A percentile compares a stretch with the other conserved stretches of the same genome.
These are phyloP conservation scores for Cassiopea andromeda DNA, from an alignment of 30 jellyfish, hydroid and myxozoan species.

Conservation along the genomic window DNA sequence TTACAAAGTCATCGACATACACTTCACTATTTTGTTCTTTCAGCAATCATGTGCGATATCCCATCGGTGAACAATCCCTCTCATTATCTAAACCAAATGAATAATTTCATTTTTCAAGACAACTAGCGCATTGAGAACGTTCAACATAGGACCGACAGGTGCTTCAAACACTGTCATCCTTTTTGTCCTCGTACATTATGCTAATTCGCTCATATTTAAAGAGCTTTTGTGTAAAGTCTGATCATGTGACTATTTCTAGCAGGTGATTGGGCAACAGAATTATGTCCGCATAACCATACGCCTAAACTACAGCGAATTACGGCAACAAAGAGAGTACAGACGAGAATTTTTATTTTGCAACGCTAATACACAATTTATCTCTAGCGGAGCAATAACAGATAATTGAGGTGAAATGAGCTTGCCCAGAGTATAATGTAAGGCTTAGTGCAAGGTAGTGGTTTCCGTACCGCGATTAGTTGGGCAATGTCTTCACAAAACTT, in stretches of 20 bases:
- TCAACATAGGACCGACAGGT: constrained; percentile 63
- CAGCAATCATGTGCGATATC: constrained; percentile 8
- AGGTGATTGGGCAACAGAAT: constrained; percentile 76
- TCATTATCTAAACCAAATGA: constrained; percentile 17
- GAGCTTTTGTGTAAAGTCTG: constrained; percentile 57
- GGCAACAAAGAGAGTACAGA: constrained; percentile 40
- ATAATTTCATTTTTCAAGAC: constrained; percentile 25
- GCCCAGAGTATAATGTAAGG: background rate
- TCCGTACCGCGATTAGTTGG: background rate
- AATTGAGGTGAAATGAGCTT: constrained; percentile 18
- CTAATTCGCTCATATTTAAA: constrained; percentile 72
- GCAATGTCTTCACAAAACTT: constrained; percentile 59
- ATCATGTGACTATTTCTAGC: constrained; percentile 63
- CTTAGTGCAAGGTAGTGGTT: background rate
- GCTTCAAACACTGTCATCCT: constrained; percentile 51
- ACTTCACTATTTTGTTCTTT: background rate
- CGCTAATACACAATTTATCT: constrained; percentile 24
- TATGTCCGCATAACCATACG: constrained; percentile 75
- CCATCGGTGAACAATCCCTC: constrained; percentile 18
- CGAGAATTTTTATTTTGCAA: constrained; percentile 13
- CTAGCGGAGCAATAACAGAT: constrained; percentile 6
- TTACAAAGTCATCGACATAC: constrained; percentile 30
- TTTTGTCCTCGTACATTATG: constrained; percentile 56
- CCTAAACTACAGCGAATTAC: constrained; percentile 54
- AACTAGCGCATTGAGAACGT: constrained; percentile 19